These are phyloP conservation scores for Drosophila athabasca DNA, from an alignment of 1,140 invertebrate species.

Conservation along the genomic window DNA sequence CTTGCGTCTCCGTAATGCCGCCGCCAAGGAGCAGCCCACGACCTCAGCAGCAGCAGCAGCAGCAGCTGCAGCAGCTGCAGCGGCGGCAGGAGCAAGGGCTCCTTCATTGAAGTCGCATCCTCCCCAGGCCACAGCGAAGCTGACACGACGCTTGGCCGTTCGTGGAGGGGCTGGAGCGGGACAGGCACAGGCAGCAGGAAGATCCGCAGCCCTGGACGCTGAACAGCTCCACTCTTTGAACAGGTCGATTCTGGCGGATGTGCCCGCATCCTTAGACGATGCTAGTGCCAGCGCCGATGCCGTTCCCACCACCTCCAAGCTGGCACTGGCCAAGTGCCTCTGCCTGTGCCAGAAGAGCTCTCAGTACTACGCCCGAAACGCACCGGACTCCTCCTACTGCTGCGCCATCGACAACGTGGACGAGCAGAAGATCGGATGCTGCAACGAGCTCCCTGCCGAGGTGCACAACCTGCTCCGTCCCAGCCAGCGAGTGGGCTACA, in stretches of 20 bases:
- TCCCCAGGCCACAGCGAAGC: conserved; percentile 18
- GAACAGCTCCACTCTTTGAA: conserved; percentile 52
- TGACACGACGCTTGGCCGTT: conserved; percentile 37
- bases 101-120: neutral
- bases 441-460: conserved; percentile 85
- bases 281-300: conserved; percentile 19
- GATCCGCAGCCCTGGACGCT: conserved; percentile 11
- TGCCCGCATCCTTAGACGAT: conserved; percentile 7
- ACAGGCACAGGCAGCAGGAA: conserved; percentile 6
- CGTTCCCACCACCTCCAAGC: conserved; percentile 47
- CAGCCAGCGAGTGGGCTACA: conserved; percentile 91
- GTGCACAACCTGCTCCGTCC: conserved; percentile 88
- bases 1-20: conserved; percentile 61
- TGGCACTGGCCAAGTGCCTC: conserved; percentile 54
- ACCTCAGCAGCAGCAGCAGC: conserved; percentile 24
- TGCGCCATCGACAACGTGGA: conserved; percentile 92
- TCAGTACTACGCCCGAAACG: conserved; percentile 78
- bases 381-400: conserved; percentile 83
- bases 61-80: conserved; percentile 5
- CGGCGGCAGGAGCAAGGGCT: conserved; percentile 3
- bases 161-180: neutral
- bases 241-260: conserved; percentile 36
- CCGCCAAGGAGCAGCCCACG: conserved; percentile 45
- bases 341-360: conserved; percentile 79
- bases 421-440: conserved; percentile 91